phyloP scores from a whole-genome alignment of 2,888 invertebrate genomes.

The Agonopterix heracliana region DNA sequence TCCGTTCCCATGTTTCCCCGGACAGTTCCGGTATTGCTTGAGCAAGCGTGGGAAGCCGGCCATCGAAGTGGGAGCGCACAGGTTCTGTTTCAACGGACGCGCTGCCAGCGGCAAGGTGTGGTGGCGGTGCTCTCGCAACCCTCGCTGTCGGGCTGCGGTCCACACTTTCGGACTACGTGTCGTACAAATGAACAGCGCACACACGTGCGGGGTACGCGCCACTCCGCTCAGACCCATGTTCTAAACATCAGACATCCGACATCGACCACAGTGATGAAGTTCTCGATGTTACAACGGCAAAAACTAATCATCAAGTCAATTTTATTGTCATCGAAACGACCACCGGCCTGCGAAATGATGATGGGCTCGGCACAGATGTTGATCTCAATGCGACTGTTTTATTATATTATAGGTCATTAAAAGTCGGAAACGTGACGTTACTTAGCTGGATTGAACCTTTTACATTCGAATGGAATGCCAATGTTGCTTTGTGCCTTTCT shows the following conservation, averaged over 20 bases:
- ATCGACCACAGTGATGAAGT: conserved; percentile 1
- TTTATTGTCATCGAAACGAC: conserved; percentile 35
- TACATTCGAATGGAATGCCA: conserved; percentile 43
- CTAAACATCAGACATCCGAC: conserved; percentile 29
- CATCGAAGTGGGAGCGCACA: conserved; percentile 67
- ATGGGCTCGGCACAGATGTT: conserved; percentile 55
- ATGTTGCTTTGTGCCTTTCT: conserved; percentile 66
- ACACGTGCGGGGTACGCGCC: conserved; percentile 68
- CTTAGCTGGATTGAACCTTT: conserved; percentile 33
- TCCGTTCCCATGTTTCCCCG: conserved; percentile 68
- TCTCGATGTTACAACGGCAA: neutral
- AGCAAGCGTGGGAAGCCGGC: conserved; percentile 70
- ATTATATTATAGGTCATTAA: conserved; percentile 15
- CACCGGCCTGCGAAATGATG: conserved; percentile 50
- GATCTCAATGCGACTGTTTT: conserved; percentile 38
- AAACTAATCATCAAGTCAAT: conserved; percentile 30
- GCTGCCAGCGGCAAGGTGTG: conserved; percentile 70
- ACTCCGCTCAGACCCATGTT: conserved; percentile 69
- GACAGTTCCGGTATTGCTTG: conserved; percentile 68
- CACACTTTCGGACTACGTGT: conserved; percentile 68
- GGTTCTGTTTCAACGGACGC: conserved; percentile 69
- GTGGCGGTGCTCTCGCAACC: conserved; percentile 71
- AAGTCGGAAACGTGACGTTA: conserved; percentile 20
- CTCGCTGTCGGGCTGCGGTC: conserved; percentile 66
- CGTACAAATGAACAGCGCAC: conserved; percentile 70